Base-by-base conservation (phyloP, 2,113 vertebrate genomes). In the Leptodactylus fuscus region DNA sequence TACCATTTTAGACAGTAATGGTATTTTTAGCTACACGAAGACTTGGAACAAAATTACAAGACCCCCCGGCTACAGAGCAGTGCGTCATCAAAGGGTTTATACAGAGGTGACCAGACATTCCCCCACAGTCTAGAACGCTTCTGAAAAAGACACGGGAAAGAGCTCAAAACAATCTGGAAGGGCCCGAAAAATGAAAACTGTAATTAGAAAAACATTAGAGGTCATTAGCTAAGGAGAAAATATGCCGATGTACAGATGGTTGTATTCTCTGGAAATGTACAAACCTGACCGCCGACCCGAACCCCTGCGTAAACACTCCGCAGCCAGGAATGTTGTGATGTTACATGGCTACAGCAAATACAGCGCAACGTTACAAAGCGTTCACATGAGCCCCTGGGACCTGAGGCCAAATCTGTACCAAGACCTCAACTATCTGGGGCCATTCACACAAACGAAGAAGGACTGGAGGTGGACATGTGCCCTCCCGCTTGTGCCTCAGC, bases 41-140 rank as follows among this genome's bases (percentile, higher is more conserved):
- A 60, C 53, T 7, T 80, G 77, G 55, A 80, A 80, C 22, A 62
- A 44, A 80, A 80, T 27, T 38, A 80, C 77, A 4, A 60, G 34
- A 41, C 77, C 77, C 77, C 51, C 51, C 38, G 77, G 77, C 77
- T 80, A 80, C 15, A 41, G 15, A 11, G 55, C 53, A 62, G 77
- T 80, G 77, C 77, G 77, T 80, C 77, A 80, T 58, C 77, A 41
- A 80, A 80, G 77, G 77, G 77, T 80, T 80, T 80, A 80, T 24
- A 27, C 77, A 80, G 77, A 80, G 77, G 77, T 80, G 77, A 80
- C 53, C 77, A 80, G 77, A 80, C 77, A 29, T 80, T 60, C 53
- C 53, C 77, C 75, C 36, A 16, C 53, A 55, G 58, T 44, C 34
- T 38, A 27, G 77, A 58, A 62, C 22, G 20, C 36, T 41, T 44